Evolutionary conservation across 2,113 vertebrate species (phyloP), one percentile per base, ranked within the genome.

Genomic region (Tiliqua scincoides): DNA sequence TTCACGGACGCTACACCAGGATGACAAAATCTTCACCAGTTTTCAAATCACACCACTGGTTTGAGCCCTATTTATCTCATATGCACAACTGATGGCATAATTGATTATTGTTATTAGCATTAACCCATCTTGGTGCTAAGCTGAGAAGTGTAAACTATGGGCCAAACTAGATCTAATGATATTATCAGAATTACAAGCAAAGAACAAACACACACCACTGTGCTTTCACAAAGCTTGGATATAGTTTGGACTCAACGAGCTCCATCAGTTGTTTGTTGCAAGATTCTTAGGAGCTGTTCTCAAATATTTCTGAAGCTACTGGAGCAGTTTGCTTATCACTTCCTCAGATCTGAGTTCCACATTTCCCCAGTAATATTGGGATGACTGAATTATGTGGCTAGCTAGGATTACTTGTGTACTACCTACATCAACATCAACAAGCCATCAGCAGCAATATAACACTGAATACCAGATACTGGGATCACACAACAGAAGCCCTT

Each of bases 241-340:
- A 27, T 80, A 54, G 21, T 90, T 86, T 62, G 85, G 20, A 86
- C 35, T 84, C 18, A 89, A 85, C 3, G 52, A 54, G 85, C 59
- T 79, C 27, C 65, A 32, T 81, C 86, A 65, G 70, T 54, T 80
- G 74, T 91, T 93, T 1, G 57, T 67, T 37, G 27, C 76, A 92
- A 90, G 88, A 78, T 4, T 74, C 87, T 88, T 20, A 54, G 17
- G 77, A 11, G 6, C 67, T 78, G 80, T 85, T 81, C 87, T 40
- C 9, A 52, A 75, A 84, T 54, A 37, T 32, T 71, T 20, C 35
- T 71, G 32, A 25, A 85, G 6, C 67, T 35, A 15, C 27, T 73
- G 11, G 17, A 40, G 40, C 10, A 20, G 23, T 20, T 5, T 67
- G 35, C 6, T 2, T n/a, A 14, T 35, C 11, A 5, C 1, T 61